Evolutionary conservation across 2,797 vertebrate species (phyloP), one percentile per base, ranked within the genome.

Genomic region (Erethizon dorsatum): DNA sequence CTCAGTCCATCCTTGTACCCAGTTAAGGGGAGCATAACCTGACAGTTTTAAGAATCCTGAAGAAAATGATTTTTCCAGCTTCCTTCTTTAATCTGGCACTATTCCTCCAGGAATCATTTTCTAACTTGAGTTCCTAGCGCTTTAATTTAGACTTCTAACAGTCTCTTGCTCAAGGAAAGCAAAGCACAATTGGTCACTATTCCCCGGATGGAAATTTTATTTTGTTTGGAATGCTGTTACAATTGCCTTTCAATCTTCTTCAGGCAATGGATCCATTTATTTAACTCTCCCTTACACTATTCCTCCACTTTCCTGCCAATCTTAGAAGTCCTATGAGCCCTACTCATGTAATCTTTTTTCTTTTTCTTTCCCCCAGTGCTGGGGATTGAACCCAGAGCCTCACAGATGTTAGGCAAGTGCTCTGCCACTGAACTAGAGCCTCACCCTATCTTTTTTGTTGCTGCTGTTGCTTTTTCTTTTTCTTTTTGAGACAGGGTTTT

Each of bases 21-120:
- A 77, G 1, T 41, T 17, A 15, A 11, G 47, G 10, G 28, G 56
- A 79, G 59, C 77, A 59, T 37, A 45, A 56, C 14, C 47, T 8
- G 50, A 6, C 28, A 41, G 50, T 31, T 50, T 45, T 33, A 61
- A 77, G 69, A 79, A 6, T 24, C 67, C 73, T 31, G 67, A 78
- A 71, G 83, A 83, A 93, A 89, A 63, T 24, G 6, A 59, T 67
- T 84, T 85, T 61, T 95, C 75, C 77, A 61, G 78, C 31, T 92
- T 69, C 65, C 54, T 73, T 80, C 65, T 82, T 65, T 57, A 88
- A 63, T 20, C 37, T 69, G 90, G 18, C 37, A 73, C 65, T 47
- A 14, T 69, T 90, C 54, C 37, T 75, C 59, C 83, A 65, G 63
- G 75, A 88, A 63, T 57, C 54, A 90, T 59, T 90, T 93, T 59